A percentile compares a stretch with the other conserved stretches of the same genome.
Evolutionary conservation across 2,113 vertebrate genomes (phyloP).

Genomic region (Apodemus sylvaticus): DNA sequence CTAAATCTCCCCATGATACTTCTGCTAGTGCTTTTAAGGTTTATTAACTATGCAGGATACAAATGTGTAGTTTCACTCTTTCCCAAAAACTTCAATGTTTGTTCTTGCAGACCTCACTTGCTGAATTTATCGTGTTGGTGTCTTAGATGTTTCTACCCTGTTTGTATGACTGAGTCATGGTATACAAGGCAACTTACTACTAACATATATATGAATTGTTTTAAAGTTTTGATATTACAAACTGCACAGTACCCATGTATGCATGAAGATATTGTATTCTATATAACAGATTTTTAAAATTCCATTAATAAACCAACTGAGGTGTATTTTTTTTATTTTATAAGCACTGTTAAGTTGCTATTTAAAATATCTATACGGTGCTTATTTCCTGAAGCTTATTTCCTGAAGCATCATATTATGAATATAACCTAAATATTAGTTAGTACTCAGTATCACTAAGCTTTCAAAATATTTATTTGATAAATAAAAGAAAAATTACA

Average conservation of each 20-base stretch:
- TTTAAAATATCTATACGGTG: background rate
- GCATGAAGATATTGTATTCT: background rate
- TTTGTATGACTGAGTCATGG: background rate
- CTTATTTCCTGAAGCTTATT: too few relatives aligned
- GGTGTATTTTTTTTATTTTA: background rate
- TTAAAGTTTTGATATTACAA: background rate
- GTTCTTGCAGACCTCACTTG: background rate
- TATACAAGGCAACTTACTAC: background rate
- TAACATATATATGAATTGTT: background rate
- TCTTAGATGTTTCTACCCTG: background rate
- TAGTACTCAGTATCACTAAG: background rate
- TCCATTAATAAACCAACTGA: background rate
- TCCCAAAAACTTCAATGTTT: background rate
- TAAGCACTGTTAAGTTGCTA: background rate
- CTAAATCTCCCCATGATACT: background rate
- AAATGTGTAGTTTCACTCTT: background rate
- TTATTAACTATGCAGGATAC: background rate
- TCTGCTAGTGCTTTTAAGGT: background rate
- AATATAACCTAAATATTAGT: constrained; percentile 7
- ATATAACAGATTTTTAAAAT: background rate
- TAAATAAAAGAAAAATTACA: background rate
- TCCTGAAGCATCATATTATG: background rate
- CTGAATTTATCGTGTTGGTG: background rate
- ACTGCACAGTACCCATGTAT: background rate
- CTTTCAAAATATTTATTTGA: constrained; percentile 1